Conservation (phyloP, 2,797 vertebrate genomes). For the Knipowitschia caucasica region DNA sequence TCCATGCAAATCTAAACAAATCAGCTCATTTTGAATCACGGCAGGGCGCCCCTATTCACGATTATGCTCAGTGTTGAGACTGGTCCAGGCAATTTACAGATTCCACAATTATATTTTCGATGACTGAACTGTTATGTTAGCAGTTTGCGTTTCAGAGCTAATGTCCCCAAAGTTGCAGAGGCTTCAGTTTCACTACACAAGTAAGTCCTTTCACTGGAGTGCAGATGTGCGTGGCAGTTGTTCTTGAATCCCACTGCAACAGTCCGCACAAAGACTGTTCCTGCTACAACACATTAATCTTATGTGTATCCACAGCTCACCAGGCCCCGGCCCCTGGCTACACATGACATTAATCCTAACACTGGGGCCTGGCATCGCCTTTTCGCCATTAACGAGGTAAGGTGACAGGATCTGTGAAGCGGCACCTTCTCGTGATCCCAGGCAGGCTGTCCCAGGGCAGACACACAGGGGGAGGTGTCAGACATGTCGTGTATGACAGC, state of each 20-base stretch:
- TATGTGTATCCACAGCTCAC: constrained; percentile 44
- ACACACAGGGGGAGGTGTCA: constrained; percentile 40
- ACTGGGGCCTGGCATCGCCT: constrained; percentile 55
- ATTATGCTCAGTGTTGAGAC: too few relatives aligned
- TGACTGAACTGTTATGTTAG: too few relatives aligned
- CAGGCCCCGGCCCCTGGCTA: constrained; percentile 53
- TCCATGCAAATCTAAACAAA: too few relatives aligned
- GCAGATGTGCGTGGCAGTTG: not conserved
- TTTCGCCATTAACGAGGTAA: constrained; percentile 59
- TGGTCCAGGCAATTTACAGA: too few relatives aligned
- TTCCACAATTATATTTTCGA: too few relatives aligned
- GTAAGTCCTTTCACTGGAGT: not conserved
- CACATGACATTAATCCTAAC: constrained; percentile 70
- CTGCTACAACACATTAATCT: constrained; percentile 61
- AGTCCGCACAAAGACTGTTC: constrained; percentile 44
- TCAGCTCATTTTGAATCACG: too few relatives aligned
- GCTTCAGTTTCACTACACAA: not conserved
- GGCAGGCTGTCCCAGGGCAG: constrained; percentile 60
- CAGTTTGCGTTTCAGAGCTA: not conserved
- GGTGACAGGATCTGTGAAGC: constrained; percentile 65
- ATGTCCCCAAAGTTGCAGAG: not conserved
- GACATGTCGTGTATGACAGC: constrained; percentile 27
- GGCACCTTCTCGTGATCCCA: constrained; percentile 61
- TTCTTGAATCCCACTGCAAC: not conserved
- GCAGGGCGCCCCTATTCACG: too few relatives aligned